Percentiles rank a stretch among this genome's conserved stretches.
Conservation (phyloP, 2,888 invertebrate genomes). For the Zaprionus lineosus region DNA sequence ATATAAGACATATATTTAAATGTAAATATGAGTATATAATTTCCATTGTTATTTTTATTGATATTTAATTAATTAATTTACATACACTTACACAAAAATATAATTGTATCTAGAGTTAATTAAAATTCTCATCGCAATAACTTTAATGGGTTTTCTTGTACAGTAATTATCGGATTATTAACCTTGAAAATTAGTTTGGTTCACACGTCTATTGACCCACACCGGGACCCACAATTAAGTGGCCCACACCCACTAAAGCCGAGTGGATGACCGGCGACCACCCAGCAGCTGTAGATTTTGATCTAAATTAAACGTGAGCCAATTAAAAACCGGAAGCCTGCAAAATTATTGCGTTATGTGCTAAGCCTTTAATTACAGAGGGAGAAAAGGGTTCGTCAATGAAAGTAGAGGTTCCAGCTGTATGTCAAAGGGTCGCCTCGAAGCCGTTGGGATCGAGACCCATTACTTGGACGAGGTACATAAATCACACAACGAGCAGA, state of each 20-base stretch:
- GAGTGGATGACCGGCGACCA: slow-evolving; percentile 44
- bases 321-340: slow-evolving; percentile 74
- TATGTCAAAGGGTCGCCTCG: too few species aligned
- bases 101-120: neutral
- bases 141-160: too few species aligned
- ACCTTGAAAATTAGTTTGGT: slow-evolving; percentile 47
- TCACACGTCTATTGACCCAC: slow-evolving; percentile 55
- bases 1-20: too few species aligned
- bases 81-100: too few species aligned
- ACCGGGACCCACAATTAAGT: slow-evolving; percentile 53
- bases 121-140: neutral
- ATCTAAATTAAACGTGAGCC: slow-evolving; percentile 48
- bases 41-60: too few species aligned
- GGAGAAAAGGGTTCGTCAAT: slow-evolving; percentile 29
- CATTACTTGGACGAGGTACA: slow-evolving; percentile 23
- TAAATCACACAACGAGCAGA: slow-evolving; percentile 61
- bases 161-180: too few species aligned
- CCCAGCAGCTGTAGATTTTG: slow-evolving; percentile 48
- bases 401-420: slow-evolving; percentile 37
- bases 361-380: slow-evolving; percentile 73
- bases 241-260: slow-evolving; percentile 42
- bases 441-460: neutral
- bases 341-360: slow-evolving; percentile 70
- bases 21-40: too few species aligned
- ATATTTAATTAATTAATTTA: too few species aligned